Evolutionary conservation across 2,888 invertebrate genomes (phyloP), one percentile per base, ranked within the genome.

Genomic region (Melipona beecheii): DNA sequence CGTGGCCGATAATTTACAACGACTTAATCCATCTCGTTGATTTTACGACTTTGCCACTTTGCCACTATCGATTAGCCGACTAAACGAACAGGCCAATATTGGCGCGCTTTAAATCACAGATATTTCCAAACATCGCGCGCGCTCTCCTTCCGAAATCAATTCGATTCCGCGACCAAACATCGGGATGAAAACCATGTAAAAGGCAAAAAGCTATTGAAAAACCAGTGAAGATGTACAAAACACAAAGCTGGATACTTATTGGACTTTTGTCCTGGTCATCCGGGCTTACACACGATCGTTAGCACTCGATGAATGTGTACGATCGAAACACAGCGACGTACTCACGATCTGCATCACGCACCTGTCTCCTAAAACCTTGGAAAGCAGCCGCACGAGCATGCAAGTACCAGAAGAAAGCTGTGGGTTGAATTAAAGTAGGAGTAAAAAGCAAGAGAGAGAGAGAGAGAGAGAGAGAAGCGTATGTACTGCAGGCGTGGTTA

Each of bases 41-140:
- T 86, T 85, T 78, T 78, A 74, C 84, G 87, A 90, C 87, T 88
- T 86, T 87, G 84, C 85, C 85, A 31, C 31, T 31, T 31, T 4
- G 31, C 83, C 86, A 76, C 86, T 78, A 43, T 43, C 43, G 43
- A 43, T 43, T 43, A 43, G 9, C 11, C 9, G 43, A 43, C 43
- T 72, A 86, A 85, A 81, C 87, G 87, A 84, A 87, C 86, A 6
- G 85, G 84, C 85, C 82, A 86, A 85, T 86, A 86, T 88, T 75
- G 79, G 43, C 60, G 27, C 9, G 31, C 65, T 74, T 75, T 19
- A 60, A 68, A 81, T 84, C 74, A 78, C 77, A 54, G 73, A 19
- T 31, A 76, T 52, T 65, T 72, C n/a, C 27, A 31, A n/a, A 19
- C 11, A 9, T 6, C 70, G 54, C 6, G 11, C 19, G 15, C 4